Base-by-base conservation (phyloP, 1,140 invertebrate species). In the Trypoxylus dichotomus region DNA sequence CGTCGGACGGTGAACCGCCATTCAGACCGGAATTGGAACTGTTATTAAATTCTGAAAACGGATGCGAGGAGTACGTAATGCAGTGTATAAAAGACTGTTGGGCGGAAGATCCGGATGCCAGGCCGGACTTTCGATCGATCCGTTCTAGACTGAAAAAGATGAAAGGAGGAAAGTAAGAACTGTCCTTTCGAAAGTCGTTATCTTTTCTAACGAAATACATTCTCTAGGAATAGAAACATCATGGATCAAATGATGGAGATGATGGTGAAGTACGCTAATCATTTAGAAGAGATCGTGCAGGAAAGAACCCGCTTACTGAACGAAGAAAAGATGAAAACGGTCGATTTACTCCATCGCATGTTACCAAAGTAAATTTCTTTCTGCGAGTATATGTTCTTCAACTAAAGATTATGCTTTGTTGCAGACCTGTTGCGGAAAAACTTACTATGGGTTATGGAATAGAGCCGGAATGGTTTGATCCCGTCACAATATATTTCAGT, bases 171-270 rank as follows among this genome's bases (percentile, higher is more conserved):
- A 94, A 93, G 90, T 94, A 81, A 89, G 91, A 89, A 47, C 76
- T 54, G 7, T 8, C 60, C 7, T 29, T 21, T 5, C 10, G 10
- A 47, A 73, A 71, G 60, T 77, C 32, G 25, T 75, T 29, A 10
- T 47, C 27, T 75, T 13, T 68, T 68, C 3, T 68, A 68, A 25
- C 24, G 27, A 68, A 29, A 8, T 15, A 7, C 24, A 24, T 27
- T 68, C 83, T 88, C 63, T 82, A 93, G 92, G 83, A 93, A 94
- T 83, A 91, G 92, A 81, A 97, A 97, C 86, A 96, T 97, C 79
- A 96, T 97, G 94, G 96, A 98, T 85, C 94, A 96, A 89, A 96
- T 97, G 94, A 95, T 97, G 93, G 93, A 95, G 79, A 96, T 97
- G 93, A 96, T 98, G 95, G 96, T 96, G 86, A 96, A 96, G 82